Percentiles rank a stretch among this genome's conserved stretches.
Conservation (phyloP, 2,797 vertebrate species). For the Myotis vivesi region DNA sequence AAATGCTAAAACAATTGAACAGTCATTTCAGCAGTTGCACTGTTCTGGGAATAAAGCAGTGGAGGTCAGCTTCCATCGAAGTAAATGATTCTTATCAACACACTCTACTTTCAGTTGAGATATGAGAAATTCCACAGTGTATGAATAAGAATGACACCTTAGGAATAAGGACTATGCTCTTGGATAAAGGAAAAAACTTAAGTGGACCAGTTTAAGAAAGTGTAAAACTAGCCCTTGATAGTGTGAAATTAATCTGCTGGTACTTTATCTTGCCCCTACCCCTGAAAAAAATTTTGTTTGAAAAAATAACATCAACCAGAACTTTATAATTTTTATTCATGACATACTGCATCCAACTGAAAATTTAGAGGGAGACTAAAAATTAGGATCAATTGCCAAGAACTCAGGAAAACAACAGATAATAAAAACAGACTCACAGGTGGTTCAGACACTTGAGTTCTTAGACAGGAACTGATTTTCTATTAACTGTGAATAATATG, state of each 20-base stretch:
- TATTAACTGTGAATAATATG: neutral
- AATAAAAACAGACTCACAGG: neutral
- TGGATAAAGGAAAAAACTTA: neutral
- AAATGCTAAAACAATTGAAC: neutral
- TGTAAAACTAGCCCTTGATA: neutral
- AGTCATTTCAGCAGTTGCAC: neutral
- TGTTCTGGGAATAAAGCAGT: neutral
- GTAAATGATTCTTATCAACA: neutral
- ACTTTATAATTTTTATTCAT: neutral
- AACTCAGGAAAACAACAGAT: conserved; percentile 21
- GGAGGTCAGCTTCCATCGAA: neutral
- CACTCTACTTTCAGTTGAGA: neutral
- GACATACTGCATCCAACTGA: neutral
- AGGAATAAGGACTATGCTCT: neutral
- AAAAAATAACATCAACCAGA: neutral
- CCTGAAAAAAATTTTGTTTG: neutral
- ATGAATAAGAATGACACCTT: neutral
- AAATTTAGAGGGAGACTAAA: neutral
- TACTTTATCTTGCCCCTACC: neutral
- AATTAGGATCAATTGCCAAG: neutral
- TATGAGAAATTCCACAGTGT: neutral
- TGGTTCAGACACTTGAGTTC: neutral
- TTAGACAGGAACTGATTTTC: neutral
- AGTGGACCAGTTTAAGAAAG: neutral
- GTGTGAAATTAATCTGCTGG: neutral